A percentile compares a stretch with the other conserved stretches of the same genome.
These are phyloP conservation scores for Listrodromus nycthemerus DNA, from an alignment of 2,888 invertebrate genomes.

Conservation along the genomic window DNA sequence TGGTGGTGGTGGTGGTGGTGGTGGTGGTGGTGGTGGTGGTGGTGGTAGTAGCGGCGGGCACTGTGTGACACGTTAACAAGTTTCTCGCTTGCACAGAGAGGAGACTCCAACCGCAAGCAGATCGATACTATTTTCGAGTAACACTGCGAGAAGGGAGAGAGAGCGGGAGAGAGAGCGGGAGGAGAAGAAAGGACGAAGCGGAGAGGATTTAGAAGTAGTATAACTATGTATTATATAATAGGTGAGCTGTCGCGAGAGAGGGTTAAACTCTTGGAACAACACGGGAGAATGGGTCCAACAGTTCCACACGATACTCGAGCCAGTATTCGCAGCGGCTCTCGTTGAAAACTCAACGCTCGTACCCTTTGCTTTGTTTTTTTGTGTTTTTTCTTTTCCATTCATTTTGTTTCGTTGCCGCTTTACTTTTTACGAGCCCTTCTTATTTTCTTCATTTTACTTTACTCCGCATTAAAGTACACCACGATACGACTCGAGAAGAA, in stretches of 20 bases:
- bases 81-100: slow-evolving; percentile 64
- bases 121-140: slow-evolving; percentile 69
- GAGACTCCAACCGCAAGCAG: slow-evolving; percentile 65
- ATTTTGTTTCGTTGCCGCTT: not conserved
- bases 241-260: slow-evolving; percentile 44
- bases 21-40: slow-evolving; percentile 16
- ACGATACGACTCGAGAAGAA: slow-evolving; percentile 34
- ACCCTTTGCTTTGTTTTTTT: not conserved
- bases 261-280: slow-evolving; percentile 52
- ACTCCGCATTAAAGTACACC: slow-evolving; percentile 56
- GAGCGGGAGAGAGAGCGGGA: not conserved
- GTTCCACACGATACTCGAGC: not conserved
- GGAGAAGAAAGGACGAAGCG: slow-evolving; percentile 12
- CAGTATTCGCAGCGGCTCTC: not conserved
- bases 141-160: slow-evolving; percentile 41
- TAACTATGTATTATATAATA: slow-evolving; percentile 44
- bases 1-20: slow-evolving; percentile 12
- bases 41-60: slow-evolving; percentile 22
- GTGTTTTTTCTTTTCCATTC: slow-evolving; percentile 1
- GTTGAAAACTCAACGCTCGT: slow-evolving; percentile 36
- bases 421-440: slow-evolving; percentile 23
- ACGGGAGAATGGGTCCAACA: slow-evolving; percentile 42
- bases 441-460: slow-evolving; percentile 62
- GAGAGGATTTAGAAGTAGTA: slow-evolving; percentile 45
- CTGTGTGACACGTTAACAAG: slow-evolving; percentile 68